These are phyloP conservation scores for Drosophila chauvacae DNA, from an alignment of 1,140 invertebrate species.

Conservation along the genomic window DNA sequence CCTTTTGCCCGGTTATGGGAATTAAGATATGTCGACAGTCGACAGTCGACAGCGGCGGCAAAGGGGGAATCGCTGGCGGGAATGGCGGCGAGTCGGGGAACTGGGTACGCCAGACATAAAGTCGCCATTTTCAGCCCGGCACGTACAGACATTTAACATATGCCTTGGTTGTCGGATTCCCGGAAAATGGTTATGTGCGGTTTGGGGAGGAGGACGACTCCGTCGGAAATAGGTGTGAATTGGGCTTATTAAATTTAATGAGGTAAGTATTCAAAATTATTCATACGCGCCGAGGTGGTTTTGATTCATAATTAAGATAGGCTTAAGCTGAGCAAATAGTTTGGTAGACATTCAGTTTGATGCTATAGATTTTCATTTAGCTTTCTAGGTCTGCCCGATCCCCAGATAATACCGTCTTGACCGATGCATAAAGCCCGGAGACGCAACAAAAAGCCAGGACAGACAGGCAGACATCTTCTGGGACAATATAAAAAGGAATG, in stretches of 20 bases:
- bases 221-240: constrained; percentile 34
- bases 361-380: not conserved
- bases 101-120: constrained; percentile 29
- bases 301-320: constrained; percentile 27
- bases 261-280: constrained; percentile 46
- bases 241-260: constrained; percentile 38
- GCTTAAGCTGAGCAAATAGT: not conserved
- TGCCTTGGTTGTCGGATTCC: constrained; percentile 29
- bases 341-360: not conserved
- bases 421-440: constrained; percentile 41
- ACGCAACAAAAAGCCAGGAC: constrained; percentile 2
- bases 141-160: constrained; percentile 65
- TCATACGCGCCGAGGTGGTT: constrained; percentile 6
- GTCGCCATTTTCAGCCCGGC: constrained; percentile 49
- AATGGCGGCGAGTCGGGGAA: not conserved
- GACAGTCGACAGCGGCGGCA: constrained; percentile 42
- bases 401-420: constrained; percentile 22
- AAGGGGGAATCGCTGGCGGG: constrained; percentile 3
- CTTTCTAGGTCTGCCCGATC: not conserved
- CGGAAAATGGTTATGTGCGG: constrained; percentile 38
- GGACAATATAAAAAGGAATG: constrained; percentile 60
- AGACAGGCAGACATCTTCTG: constrained; percentile 8
- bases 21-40: constrained; percentile 79
- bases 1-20: constrained; percentile 78
- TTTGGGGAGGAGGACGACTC: constrained; percentile 12